Evolutionary conservation across 2,888 invertebrate genomes (phyloP), one percentile per base, ranked within the genome.

Genomic region (Tinea trinotella): DNA sequence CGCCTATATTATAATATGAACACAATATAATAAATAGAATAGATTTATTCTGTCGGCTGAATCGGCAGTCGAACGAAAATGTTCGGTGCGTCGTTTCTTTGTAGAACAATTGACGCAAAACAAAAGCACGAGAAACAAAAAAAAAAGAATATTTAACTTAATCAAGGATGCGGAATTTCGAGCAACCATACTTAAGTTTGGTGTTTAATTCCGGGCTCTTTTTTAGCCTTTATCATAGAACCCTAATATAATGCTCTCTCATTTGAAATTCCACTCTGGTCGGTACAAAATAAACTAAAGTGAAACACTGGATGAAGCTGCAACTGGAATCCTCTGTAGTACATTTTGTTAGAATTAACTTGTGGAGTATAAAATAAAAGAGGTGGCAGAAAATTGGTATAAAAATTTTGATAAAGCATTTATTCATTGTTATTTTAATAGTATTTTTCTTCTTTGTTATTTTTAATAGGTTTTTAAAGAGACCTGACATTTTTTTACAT

Each of bases 211-310:
- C 7, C 7, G 9, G n/a, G 22, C 22, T 30, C 30, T 2, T 30
- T 30, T 30, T 30, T 30, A 30, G 30, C 7, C 30, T 30, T 2
- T 30, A 7, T 40, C 13, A 17, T 46, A 19, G 19, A 46, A 17
- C 46, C 46, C 17, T 46, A 46, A 46, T 19, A 59, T 57, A 61
- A 56, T 60, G 59, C 59, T 59, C 56, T 60, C 64, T 68, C 68
- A 67, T 69, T 68, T 67, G 62, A 62, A 60, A 71, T 70, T 69
- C 67, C 59, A 59, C 58, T 61, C 61, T 61, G 61, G 57, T 60
- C 59, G 59, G 59, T 58, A 57, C 61, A 63, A 65, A 69, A 66
- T 66, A 67, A 67, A 68, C 63, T 64, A 63, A 60, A 49, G 24
- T 55, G 57, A 60, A 59, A 55, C 55, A 56, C 56, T 57, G 58